These are phyloP conservation scores for Scalopus aquaticus DNA, from an alignment of 2,113 vertebrate species.

Conservation along the genomic window DNA sequence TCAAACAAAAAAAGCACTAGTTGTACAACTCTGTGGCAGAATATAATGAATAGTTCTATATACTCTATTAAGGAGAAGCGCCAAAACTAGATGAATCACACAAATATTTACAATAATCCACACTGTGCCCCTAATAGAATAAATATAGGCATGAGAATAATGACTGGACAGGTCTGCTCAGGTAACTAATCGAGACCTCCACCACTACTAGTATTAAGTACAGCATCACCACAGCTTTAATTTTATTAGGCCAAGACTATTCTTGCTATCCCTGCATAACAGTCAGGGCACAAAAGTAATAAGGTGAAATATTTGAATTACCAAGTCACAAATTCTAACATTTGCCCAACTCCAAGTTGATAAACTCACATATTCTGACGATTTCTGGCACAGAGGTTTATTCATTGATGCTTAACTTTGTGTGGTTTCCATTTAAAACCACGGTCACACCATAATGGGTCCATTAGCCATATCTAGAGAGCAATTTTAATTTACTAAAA, in stretches of 20 bases:
- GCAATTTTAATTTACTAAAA: slow-evolving; percentile 61
- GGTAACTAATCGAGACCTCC: not conserved
- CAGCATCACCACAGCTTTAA: not conserved
- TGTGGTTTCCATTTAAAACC: slow-evolving; percentile 34
- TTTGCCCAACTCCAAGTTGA: not conserved
- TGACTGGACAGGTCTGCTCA: not conserved
- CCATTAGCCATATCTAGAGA: slow-evolving; percentile 33
- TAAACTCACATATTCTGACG: not conserved
- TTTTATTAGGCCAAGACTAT: not conserved
- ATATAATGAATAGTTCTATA: not conserved
- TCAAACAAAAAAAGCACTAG: not conserved
- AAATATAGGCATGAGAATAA: slow-evolving; percentile 12
- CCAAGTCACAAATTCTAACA: not conserved
- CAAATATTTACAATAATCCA: slow-evolving; percentile 35
- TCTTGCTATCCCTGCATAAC: not conserved
- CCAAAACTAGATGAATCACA: slow-evolving; percentile 16
- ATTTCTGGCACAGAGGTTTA: slow-evolving; percentile 14
- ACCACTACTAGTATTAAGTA: slow-evolving; percentile 1
- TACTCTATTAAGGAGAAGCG: slow-evolving; percentile 37
- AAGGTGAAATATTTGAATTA: slow-evolving; percentile 20
- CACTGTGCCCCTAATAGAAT: not conserved
- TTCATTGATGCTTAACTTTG: slow-evolving; percentile 18
- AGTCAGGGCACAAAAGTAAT: not conserved
- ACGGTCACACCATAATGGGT: not conserved
- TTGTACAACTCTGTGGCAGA: not conserved